These are phyloP conservation scores for Nezara viridula DNA, from an alignment of 2,888 invertebrate genomes.

Conservation along the genomic window DNA sequence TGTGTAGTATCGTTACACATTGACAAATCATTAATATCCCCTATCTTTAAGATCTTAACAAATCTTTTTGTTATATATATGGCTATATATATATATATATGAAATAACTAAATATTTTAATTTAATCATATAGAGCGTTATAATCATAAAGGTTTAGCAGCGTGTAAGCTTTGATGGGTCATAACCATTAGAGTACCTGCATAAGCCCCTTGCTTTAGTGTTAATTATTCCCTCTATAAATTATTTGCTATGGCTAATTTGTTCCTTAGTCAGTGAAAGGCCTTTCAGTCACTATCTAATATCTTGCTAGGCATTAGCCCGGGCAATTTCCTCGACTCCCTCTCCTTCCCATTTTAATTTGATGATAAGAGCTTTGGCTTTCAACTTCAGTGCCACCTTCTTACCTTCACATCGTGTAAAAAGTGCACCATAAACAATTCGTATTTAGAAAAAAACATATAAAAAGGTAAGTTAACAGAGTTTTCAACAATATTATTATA, in stretches of 20 bases:
- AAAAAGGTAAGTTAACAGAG: too few relatives aligned
- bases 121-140: too few relatives aligned
- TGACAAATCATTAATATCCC: too few relatives aligned
- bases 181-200: neutral
- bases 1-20: too few relatives aligned
- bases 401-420: neutral
- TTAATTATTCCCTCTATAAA: slow-evolving; percentile 29
- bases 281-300: slow-evolving; percentile 13
- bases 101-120: too few relatives aligned
- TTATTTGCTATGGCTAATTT: neutral
- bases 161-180: neutral
- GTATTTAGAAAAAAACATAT: too few relatives aligned
- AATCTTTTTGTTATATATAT: too few relatives aligned
- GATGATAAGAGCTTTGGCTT: neutral
- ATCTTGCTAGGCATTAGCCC: neutral
- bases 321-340: neutral
- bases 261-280: neutral
- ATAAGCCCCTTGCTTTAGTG: neutral
- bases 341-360: neutral
- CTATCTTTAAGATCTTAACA: too few relatives aligned
- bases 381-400: neutral
- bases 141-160: neutral
- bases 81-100: too few relatives aligned
- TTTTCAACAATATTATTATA: too few relatives aligned
- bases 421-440: neutral